Percentiles rank a stretch among this genome's conserved stretches.
Conservation (phyloP, 2,888 invertebrate species). For the Liopterus haemorrhoidalis region DNA sequence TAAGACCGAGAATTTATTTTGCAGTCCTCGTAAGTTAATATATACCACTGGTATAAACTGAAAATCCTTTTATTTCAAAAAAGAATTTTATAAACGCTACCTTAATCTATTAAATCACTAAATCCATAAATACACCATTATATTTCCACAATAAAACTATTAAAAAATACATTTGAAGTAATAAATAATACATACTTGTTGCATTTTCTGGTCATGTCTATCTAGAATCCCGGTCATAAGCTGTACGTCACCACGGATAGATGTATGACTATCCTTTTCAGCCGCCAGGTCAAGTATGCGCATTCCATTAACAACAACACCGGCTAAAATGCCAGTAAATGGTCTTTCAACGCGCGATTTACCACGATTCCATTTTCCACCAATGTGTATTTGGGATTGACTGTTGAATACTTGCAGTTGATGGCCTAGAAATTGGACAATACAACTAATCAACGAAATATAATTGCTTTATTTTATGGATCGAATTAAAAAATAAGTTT, state of each 20-base stretch:
- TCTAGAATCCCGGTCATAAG: conserved; percentile 69
- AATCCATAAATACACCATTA: too few relatives aligned
- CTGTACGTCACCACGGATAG: conserved; percentile 77
- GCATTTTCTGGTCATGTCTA: conserved; percentile 76
- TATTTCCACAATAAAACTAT: too few relatives aligned
- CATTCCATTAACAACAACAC: conserved; percentile 80
- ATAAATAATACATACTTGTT: conserved; percentile 60
- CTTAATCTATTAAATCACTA: too few relatives aligned
- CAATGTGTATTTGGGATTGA: conserved; percentile 82
- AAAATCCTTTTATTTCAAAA: too few relatives aligned
- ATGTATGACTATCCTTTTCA: conserved; percentile 71
- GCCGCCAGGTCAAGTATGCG: conserved; percentile 80
- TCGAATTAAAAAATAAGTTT: background rate
- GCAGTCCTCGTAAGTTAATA: too few relatives aligned
- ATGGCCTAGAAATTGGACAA: conserved; percentile 52
- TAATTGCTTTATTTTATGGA: background rate
- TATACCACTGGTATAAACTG: too few relatives aligned
- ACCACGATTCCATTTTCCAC: conserved; percentile 70
- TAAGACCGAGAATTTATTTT: too few relatives aligned
- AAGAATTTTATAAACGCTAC: too few relatives aligned
- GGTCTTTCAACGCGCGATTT: conserved; percentile 67
- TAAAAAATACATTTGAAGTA: conserved; percentile 3
- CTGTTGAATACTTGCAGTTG: conserved; percentile 73
- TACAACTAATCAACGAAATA: background rate
- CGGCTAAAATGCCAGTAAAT: conserved; percentile 84